A percentile compares a stretch with the other conserved stretches of the same genome.
These are phyloP conservation scores for Ptychodera flava DNA, from an alignment of 35 echinoderm and acorn worm genomes.

Conservation along the genomic window DNA sequence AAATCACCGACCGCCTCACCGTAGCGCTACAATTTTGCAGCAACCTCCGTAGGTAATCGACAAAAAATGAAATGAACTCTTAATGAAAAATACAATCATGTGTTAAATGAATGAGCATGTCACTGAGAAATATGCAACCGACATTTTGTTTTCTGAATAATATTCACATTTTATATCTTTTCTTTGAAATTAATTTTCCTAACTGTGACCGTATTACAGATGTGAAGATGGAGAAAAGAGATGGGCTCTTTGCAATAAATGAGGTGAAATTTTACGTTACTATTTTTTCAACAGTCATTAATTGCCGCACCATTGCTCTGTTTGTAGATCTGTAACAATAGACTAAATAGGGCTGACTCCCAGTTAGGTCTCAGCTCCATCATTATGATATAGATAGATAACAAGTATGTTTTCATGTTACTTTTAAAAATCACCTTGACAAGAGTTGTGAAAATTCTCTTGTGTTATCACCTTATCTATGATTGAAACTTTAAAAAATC, in stretches of 20 bases:
- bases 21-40: not conserved
- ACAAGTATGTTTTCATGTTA: too few relatives aligned
- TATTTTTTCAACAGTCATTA: not conserved
- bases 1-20: too few relatives aligned
- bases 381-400: too few relatives aligned
- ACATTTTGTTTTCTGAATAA: not conserved
- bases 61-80: not conserved
- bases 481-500: too few relatives aligned
- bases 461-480: too few relatives aligned
- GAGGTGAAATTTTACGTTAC: slow-evolving; percentile 19
- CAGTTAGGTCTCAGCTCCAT: too few relatives aligned
- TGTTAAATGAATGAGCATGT: not conserved
- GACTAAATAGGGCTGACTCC: too few relatives aligned
- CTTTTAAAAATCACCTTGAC: too few relatives aligned
- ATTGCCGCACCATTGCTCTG: not conserved
- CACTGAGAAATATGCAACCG: not conserved
- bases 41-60: not conserved
- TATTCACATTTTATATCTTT: too few relatives aligned
- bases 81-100: not conserved
- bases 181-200: not conserved
- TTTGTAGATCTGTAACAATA: too few relatives aligned
- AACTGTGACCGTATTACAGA: slow-evolving; percentile 21
- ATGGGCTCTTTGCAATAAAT: slow-evolving; percentile 48
- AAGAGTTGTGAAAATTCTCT: too few relatives aligned
- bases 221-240: slow-evolving; percentile 39